Evolutionary conservation across 2,797 vertebrate species (phyloP).

Genomic region (Pseudochirops cupreus): DNA sequence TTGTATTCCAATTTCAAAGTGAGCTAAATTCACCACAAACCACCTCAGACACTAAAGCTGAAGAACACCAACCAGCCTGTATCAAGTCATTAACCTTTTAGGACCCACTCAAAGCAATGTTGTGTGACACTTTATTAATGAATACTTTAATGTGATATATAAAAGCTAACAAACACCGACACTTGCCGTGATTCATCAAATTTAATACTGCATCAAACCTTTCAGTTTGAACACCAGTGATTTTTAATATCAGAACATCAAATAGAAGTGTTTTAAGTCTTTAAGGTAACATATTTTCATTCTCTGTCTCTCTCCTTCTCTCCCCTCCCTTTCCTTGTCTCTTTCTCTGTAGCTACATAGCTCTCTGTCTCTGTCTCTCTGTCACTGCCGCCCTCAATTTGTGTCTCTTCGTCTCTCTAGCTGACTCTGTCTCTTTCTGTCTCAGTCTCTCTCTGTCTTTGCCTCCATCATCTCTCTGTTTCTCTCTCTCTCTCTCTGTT

Average conservation of each 20-base stretch:
- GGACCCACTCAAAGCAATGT: slow-evolving; percentile 84
- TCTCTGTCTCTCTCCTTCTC: neutral
- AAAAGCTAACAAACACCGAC: slow-evolving; percentile 86
- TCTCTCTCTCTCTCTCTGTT: neutral
- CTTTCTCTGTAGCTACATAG: slow-evolving; percentile 26
- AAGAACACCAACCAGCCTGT: slow-evolving; percentile 77
- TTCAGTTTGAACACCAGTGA: slow-evolving; percentile 81
- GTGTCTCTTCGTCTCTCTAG: neutral
- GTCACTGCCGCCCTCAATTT: neutral
- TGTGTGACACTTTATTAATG: slow-evolving; percentile 87
- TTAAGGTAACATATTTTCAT: neutral
- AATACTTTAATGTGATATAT: slow-evolving; percentile 85
- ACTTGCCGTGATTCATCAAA: slow-evolving; percentile 85
- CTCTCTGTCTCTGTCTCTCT: slow-evolving; percentile 12
- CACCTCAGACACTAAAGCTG: slow-evolving; percentile 72
- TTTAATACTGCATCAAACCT: slow-evolving; percentile 86
- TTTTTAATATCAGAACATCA: slow-evolving; percentile 74
- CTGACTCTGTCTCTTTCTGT: neutral
- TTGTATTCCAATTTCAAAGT: slow-evolving; percentile 80
- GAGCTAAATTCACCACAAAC: slow-evolving; percentile 73
- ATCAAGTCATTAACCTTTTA: slow-evolving; percentile 87
- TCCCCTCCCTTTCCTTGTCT: neutral
- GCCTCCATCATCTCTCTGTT: neutral
- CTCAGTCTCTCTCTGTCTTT: neutral
- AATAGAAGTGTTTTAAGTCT: slow-evolving; percentile 69